Evolutionary conservation across 2,888 invertebrate species (phyloP).

Genomic region (Oeneis ivallda): DNA sequence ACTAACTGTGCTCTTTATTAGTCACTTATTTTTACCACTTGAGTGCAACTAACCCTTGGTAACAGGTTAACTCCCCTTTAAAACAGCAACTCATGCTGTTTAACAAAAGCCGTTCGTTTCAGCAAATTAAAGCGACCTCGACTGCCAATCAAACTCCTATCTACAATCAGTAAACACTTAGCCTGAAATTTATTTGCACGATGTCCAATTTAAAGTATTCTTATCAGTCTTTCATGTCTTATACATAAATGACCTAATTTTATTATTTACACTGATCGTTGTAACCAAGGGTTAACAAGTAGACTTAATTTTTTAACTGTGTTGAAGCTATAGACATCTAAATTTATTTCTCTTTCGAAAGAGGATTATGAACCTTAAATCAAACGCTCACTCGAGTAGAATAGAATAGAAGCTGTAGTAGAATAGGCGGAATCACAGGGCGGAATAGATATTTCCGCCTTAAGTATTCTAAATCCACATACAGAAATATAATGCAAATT

Average conservation of each 20-base stretch:
- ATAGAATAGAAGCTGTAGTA: background rate
- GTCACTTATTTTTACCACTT: too few relatives aligned
- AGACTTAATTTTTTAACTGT: background rate
- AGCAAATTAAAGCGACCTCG: constrained; percentile 25
- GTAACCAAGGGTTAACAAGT: background rate
- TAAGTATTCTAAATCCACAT: background rate
- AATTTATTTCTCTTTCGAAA: background rate
- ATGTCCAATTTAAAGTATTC: background rate
- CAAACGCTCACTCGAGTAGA: background rate
- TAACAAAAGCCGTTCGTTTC: constrained; percentile 7
- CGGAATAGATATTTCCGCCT: background rate
- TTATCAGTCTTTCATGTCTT: background rate
- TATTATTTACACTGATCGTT: background rate
- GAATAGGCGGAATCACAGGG: too few relatives aligned
- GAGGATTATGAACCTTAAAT: background rate
- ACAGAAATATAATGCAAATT: background rate
- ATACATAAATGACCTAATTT: background rate
- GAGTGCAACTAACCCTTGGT: background rate
- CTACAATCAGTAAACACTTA: constrained; percentile 21
- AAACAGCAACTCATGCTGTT: constrained; percentile 9
- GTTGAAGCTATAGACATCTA: background rate
- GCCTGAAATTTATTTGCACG: constrained; percentile 12
- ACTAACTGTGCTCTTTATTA: too few relatives aligned
- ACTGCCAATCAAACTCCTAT: constrained; percentile 26
- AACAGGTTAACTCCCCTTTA: background rate